Evolutionary conservation across 1,140 invertebrate genomes (phyloP), one percentile per base, ranked within the genome.

Genomic region (Procambarus clarkii): DNA sequence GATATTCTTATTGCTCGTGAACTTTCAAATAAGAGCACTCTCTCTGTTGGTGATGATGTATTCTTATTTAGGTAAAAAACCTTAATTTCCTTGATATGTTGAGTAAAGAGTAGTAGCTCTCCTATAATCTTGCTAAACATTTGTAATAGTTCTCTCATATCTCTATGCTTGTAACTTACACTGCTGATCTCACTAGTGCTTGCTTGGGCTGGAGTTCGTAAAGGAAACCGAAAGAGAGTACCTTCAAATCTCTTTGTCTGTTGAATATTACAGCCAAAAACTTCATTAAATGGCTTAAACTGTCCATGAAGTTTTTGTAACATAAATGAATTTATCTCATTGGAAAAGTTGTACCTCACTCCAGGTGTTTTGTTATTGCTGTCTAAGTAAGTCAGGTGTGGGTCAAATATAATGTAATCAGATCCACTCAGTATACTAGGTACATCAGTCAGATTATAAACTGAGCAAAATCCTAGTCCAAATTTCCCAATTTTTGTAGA

Each of bases 401-500:
- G 86, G 46, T 88, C 86, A 81, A 88, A 81, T 50, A 88, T 69
- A 45, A 88, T 77, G 69, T 81, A 88, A 69, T 78, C 81, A 44
- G 86, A 71, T 7, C 78, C 78, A 74, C 86, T 88, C 3, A 88
- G 11, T 24, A 88, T 69, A 69, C 86, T 88, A 46, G 86, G 86
- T 44, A 81, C 78, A 74, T 88, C 86, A 24, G 86, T 88, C n/a
- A 88, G 58, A 46, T 88, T 88, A 50, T 88, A 88, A 8, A 88
- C 86, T 58, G 86, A 82, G 21, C 58, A 88, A 45, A 88, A 88
- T 48, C 86, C 86, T 46, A 88, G 60, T 15, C 86, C 86, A 81
- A 88, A 88, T 21, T 88, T 88, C 44, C 86, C 86, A 24, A 88
- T 88, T 81, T 88, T 88, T 58, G 86, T 88, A 46, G 77, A 21